These are phyloP conservation scores for Yponomeuta malinellus DNA, from an alignment of 2,888 invertebrate species.

Conservation along the genomic window DNA sequence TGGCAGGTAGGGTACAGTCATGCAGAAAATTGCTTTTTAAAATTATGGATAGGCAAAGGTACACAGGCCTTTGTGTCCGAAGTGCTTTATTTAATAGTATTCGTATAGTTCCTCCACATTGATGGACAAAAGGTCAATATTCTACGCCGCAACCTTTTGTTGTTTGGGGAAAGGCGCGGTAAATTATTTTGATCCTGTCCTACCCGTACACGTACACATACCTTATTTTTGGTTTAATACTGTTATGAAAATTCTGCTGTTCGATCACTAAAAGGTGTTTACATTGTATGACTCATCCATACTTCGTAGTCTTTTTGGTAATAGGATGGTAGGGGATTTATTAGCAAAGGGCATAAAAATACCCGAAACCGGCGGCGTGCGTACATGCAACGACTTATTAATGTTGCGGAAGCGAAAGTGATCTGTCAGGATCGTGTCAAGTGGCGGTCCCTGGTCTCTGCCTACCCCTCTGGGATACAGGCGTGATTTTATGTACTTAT, in stretches of 20 bases:
- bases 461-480: too few relatives aligned
- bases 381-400: too few relatives aligned
- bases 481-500: too few relatives aligned
- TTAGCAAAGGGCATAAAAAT: too few relatives aligned
- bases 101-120: not conserved
- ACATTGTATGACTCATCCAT: too few relatives aligned
- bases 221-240: too few relatives aligned
- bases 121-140: not conserved
- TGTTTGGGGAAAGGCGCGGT: not conserved
- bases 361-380: too few relatives aligned
- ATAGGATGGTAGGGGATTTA: too few relatives aligned
- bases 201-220: not conserved
- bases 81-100: conserved; percentile 2
- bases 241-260: not conserved
- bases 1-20: not conserved
- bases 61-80: not conserved
- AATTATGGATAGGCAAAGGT: not conserved
- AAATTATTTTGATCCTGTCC: not conserved
- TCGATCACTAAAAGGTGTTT: not conserved
- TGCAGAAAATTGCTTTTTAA: conserved; percentile 10
- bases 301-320: too few relatives aligned
- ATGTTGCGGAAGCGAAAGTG: too few relatives aligned
- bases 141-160: not conserved
- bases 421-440: too few relatives aligned
- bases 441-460: too few relatives aligned